Evolutionary conservation across 1,140 invertebrate species (phyloP), one percentile per base, ranked within the genome.

Genomic region (Drosophila bipectinata): DNA sequence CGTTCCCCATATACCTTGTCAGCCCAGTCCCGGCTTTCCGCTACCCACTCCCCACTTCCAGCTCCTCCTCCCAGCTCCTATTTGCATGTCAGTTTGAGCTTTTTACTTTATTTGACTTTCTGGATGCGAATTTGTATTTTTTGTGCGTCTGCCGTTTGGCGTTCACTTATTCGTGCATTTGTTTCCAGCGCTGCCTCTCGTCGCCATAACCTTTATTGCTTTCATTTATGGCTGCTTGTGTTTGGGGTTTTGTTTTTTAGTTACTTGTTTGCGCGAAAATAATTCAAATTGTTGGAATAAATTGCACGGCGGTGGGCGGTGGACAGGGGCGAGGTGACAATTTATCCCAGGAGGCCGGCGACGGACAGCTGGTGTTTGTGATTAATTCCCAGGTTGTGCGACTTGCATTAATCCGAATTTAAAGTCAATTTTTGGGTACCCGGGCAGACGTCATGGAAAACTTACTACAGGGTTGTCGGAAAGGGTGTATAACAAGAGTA

Each of bases 1-100:
- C 62, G 44, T 52, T 55, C 15, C 74, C 78, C 79, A 68, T 88
- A 88, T 87, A 87, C 83, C 83, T 87, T 87, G 79, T 87, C 79
- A 79, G 82, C 41, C 48, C 34, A 28, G 37, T 10, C 47, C 49
- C 12, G 52, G n/a, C 10, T 5, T 28, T 30, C n/a, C 30, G 34
- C 41, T 12, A 9, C 37, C 24, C 28, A 21, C 44, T 28, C n/a
- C 21, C 24, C 28, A 21, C 44, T 28, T 10, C 21, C 56, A 6
- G 41, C 15, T 53, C 21, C 15, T 24, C 28, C 44, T 28, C n/a
- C 21, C 56, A 6, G 41, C 15, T 53, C 21, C 21, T 57, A 51
- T 72, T 41, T 41, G 24, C 53, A 54, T 59, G 47, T 51, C 72
- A 61, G 71, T 76, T 76, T 32, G 45, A 59, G 54, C 58, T 56